These are phyloP conservation scores for Sorex araneus DNA, from an alignment of 2,113 vertebrate genomes.

Conservation along the genomic window DNA sequence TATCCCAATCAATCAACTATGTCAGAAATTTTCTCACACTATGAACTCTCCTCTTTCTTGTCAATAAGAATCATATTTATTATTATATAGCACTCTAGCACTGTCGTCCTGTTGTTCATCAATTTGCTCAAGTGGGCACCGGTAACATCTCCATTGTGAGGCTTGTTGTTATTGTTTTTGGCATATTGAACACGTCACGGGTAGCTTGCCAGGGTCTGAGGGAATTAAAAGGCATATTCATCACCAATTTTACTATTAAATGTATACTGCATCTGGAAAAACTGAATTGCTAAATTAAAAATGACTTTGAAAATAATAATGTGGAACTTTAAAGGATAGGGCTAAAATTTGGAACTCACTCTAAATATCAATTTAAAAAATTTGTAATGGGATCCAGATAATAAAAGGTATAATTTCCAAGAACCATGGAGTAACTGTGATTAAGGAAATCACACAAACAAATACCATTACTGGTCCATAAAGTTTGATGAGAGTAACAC, in stretches of 20 bases:
- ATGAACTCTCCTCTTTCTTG: neutral
- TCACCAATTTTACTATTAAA: neutral
- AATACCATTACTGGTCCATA: neutral
- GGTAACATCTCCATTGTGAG: no score
- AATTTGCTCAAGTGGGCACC: no score
- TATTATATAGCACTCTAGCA: no score
- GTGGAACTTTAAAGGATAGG: neutral
- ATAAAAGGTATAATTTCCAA: neutral
- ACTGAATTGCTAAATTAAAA: neutral
- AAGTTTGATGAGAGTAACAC: neutral
- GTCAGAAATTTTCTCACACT: conserved; percentile 9
- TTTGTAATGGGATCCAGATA: neutral
- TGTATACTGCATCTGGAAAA: neutral
- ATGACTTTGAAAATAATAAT: neutral
- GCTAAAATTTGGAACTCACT: neutral
- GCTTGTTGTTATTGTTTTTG: no score
- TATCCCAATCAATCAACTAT: neutral
- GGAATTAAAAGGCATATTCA: neutral
- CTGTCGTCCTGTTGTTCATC: no score
- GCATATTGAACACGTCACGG: no score
- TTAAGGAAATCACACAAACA: neutral
- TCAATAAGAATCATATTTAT: neutral
- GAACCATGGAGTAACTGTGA: neutral
- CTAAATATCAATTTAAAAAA: no score
- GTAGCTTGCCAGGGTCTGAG: no score